These are phyloP conservation scores for Nasonovia ribisnigri DNA, from an alignment of 2,888 invertebrate species.

Conservation along the genomic window DNA sequence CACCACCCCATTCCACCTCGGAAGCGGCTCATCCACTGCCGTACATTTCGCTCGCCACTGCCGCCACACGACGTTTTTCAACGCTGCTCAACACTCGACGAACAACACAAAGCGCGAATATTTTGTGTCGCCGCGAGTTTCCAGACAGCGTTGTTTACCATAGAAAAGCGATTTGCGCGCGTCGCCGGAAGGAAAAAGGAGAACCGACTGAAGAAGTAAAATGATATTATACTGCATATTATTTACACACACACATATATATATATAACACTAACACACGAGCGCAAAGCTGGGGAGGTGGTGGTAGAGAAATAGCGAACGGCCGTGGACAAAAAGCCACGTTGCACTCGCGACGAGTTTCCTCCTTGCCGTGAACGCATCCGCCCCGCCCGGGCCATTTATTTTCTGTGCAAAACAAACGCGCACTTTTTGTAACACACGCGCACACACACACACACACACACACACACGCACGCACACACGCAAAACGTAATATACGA, in stretches of 20 bases:
- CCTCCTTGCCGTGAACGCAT: slow-evolving; percentile 31
- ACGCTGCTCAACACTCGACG: background rate
- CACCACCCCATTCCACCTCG: too few species aligned
- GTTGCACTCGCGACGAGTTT: slow-evolving; percentile 40
- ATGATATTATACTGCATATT: slow-evolving; percentile 7
- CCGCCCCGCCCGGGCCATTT: slow-evolving; percentile 42
- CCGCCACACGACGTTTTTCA: background rate
- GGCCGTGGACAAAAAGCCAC: slow-evolving; percentile 44
- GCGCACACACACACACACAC: background rate
- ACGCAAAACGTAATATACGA: background rate
- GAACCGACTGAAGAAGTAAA: slow-evolving; percentile 48
- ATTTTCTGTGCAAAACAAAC: slow-evolving; percentile 46
- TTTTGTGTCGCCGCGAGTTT: slow-evolving; percentile 33
- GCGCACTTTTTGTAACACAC: slow-evolving; percentile 21
- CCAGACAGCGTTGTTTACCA: slow-evolving; percentile 57
- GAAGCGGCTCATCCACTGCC: background rate
- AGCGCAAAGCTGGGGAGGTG: background rate
- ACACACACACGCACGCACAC: background rate
- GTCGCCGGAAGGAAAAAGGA: slow-evolving; percentile 63
- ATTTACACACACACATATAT: too few species aligned
- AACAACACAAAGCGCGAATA: slow-evolving; percentile 36
- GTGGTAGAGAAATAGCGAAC: background rate
- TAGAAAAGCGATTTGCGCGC: slow-evolving; percentile 61
- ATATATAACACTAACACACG: background rate
- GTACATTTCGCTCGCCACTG: slow-evolving; percentile 1